Conservation (phyloP, 2,888 invertebrate species). For the Drosophila pseudotalamancana region DNA sequence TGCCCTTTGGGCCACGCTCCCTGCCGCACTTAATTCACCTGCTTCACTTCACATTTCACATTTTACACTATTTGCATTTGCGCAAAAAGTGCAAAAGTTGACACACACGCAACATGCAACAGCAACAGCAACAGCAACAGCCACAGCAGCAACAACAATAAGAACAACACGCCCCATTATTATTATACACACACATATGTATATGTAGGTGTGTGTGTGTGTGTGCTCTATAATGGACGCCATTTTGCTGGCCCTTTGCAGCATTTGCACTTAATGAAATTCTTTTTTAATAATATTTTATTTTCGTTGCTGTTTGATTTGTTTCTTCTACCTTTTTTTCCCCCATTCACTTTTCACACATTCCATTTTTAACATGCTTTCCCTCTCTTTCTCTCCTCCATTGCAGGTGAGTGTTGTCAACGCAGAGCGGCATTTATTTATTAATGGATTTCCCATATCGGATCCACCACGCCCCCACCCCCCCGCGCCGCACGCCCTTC, state of each 20-base stretch:
- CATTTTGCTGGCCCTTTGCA: conserved; percentile 63
- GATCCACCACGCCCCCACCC: conserved; percentile 1
- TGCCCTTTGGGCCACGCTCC: conserved; percentile 1
- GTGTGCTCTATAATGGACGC: conserved; percentile 52
- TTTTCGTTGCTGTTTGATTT: background rate
- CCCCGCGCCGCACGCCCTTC: background rate
- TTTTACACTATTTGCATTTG: conserved; percentile 72
- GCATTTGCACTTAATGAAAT: conserved; percentile 73
- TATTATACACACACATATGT: conserved; percentile 1
- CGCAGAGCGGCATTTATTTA: conserved; percentile 64
- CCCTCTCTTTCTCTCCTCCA: conserved; percentile 17
- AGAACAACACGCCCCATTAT: conserved; percentile 26
- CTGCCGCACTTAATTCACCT: conserved; percentile 48
- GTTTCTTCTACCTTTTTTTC: background rate
- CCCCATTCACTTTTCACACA: conserved; percentile 29
- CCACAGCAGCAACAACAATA: conserved; percentile 39
- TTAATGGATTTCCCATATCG: conserved; percentile 71
- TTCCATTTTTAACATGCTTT: conserved; percentile 15
- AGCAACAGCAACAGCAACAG: conserved; percentile 43
- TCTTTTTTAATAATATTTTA: conserved; percentile 49
- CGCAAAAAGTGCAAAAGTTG: conserved; percentile 76
- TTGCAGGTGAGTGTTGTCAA: conserved; percentile 72
- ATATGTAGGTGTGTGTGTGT: background rate
- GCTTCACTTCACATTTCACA: conserved; percentile 36
- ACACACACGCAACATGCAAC: conserved; percentile 65